A percentile compares a stretch with the other conserved stretches of the same genome.
phyloP scores from a whole-genome alignment of 2,888 invertebrate species.

The Steinernema scapterisci region DNA sequence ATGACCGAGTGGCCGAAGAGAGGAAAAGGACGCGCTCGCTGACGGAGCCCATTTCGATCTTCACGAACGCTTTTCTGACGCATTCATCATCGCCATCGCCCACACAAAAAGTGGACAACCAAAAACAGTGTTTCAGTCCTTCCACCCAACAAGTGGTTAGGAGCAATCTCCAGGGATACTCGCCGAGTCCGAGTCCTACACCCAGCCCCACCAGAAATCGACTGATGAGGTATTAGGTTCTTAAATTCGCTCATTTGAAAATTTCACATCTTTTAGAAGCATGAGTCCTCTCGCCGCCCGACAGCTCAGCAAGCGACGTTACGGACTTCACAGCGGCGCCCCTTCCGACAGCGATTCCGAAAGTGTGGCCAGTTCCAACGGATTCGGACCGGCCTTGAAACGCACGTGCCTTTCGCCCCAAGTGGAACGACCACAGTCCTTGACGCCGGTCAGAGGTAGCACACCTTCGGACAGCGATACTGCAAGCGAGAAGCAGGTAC shows the following conservation, averaged over 20 bases:
- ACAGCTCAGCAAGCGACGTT: slow-evolving; percentile 47
- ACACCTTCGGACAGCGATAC: slow-evolving; percentile 18
- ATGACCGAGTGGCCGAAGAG: slow-evolving; percentile 45
- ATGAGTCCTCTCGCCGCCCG: slow-evolving; percentile 49
- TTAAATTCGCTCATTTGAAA: not conserved
- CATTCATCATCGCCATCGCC: slow-evolving; percentile 64
- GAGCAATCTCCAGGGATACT: slow-evolving; percentile 62
- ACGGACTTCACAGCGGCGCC: slow-evolving; percentile 3
- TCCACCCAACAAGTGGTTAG: slow-evolving; percentile 65
- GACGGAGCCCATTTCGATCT: slow-evolving; percentile 64
- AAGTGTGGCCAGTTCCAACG: slow-evolving; percentile 8
- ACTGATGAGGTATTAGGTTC: slow-evolving; percentile 41
- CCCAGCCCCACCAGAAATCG: slow-evolving; percentile 45
- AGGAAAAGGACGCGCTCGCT: slow-evolving; percentile 53
- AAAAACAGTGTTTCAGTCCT: slow-evolving; percentile 63
- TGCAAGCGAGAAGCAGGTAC: not conserved
- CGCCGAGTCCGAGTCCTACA: slow-evolving; percentile 55
- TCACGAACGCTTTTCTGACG: slow-evolving; percentile 62
- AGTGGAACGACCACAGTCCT: not conserved
- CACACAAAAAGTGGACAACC: slow-evolving; percentile 45
- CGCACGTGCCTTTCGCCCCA: slow-evolving; percentile 7
- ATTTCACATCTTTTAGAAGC: slow-evolving; percentile 36
- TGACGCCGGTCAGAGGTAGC: not conserved
- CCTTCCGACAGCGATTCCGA: slow-evolving; percentile 24
- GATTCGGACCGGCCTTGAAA: not conserved